These are phyloP conservation scores for Caenorhabditis brenneri DNA, from an alignment of 1,140 invertebrate species.

Conservation along the genomic window DNA sequence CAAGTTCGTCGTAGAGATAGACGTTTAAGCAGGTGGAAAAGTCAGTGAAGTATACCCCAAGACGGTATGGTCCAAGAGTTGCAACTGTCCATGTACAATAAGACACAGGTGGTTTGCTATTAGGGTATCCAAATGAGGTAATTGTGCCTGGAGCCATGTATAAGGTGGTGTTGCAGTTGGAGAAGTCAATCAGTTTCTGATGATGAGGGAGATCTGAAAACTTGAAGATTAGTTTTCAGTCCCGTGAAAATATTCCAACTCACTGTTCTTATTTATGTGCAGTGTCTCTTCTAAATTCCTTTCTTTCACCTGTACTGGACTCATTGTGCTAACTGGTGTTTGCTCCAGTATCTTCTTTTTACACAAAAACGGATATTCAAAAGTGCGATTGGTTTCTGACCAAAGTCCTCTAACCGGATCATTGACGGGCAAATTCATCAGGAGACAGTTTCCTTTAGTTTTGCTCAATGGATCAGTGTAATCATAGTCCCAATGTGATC, in stretches of 20 bases:
- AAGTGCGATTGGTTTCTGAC: background rate
- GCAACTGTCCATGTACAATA: background rate
- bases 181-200: background rate
- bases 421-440: background rate
- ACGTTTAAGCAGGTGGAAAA: background rate
- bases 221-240: too few species aligned
- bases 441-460: background rate
- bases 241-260: too few species aligned
- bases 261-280: too few species aligned
- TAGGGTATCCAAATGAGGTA: background rate
- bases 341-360: background rate
- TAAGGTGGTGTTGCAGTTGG: background rate
- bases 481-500: background rate
- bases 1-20: background rate
- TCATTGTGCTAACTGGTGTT: background rate
- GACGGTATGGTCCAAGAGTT: background rate
- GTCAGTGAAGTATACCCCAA: background rate
- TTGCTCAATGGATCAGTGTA: background rate
- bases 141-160: background rate
- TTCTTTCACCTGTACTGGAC: too few species aligned
- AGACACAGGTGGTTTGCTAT: background rate
- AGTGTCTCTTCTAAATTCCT: too few species aligned
- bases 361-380: background rate
- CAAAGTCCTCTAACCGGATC: background rate
- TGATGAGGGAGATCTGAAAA: too few species aligned